Base-by-base conservation (phyloP, 2,113 vertebrate species). In the Chionis minor region DNA sequence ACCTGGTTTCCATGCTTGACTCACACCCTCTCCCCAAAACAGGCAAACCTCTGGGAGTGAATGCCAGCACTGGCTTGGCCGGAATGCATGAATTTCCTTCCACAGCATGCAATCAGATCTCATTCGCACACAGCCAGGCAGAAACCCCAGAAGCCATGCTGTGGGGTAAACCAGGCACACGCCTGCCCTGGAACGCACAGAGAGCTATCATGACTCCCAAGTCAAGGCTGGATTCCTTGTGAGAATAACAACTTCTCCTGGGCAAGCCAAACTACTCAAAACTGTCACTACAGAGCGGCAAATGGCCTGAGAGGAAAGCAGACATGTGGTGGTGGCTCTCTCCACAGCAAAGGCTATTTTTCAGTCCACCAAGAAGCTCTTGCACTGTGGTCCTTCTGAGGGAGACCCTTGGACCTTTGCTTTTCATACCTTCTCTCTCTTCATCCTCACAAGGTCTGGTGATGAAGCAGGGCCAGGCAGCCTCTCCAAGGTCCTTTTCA, bases 1-100 rank as follows among this genome's bases (percentile, higher is more conserved):
- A 26, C 32, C n/a, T 38, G 38, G 23, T 84, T 75, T 49, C 81
- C n/a, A 10, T 0, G 0, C 11, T 2, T 42, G 21, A 42, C 26
- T 70, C 47, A 42, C 47, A 66, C 18, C 35, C 32, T 73, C 51
- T 45, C 24, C 63, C 35, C n/a, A 30, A 35, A 33, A 12, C 11
- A 61, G 44, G 13, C 20, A 90, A 32, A 75, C 5, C 22, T 27
- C 49, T 35, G 26, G 24, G n/a, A 77, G n/a, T 2, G 47, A 26
- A 8, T 45, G 65, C 10, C 58, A 86, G 51, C 54, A 7, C 23
- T 69, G 70, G 62, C 47, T 70, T 47, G 66, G 47, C 52, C 23
- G 14, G 56, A 3, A 1, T 10, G 11, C 33, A 24, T 8, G 9
- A 19, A 52, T 40, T 61, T 67, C 33, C 35, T 56, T n/a, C 80